Evolutionary conservation across 1,140 invertebrate genomes (phyloP).

Genomic region (Antheraea pernyi): DNA sequence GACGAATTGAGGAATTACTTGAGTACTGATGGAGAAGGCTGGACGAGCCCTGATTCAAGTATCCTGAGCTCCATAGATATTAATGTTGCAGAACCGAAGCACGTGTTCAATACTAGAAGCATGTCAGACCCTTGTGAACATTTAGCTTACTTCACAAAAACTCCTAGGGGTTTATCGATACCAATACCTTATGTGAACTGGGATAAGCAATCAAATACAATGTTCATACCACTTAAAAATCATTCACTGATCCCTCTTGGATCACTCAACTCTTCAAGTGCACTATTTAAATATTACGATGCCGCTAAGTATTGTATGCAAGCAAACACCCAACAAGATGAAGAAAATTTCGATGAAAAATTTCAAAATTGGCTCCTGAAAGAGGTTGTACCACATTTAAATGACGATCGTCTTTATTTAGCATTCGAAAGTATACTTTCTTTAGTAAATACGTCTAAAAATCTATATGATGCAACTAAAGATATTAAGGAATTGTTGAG

Average conservation of each 20-base stretch:
- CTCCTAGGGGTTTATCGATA: constrained; percentile 39
- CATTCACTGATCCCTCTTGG: constrained; percentile 40
- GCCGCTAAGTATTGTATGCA: constrained; percentile 47
- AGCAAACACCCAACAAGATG: constrained; percentile 19
- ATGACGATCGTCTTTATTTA: constrained; percentile 54
- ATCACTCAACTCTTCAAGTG: constrained; percentile 36
- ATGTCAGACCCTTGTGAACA: constrained; percentile 41
- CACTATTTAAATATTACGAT: constrained; percentile 54
- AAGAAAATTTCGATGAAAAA: constrained; percentile 43
- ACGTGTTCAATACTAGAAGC: constrained; percentile 25
- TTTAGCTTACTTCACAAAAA: constrained; percentile 53
- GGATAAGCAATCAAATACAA: constrained; percentile 34
- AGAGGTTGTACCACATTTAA: constrained; percentile 54
- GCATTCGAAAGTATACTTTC: constrained; percentile 50
- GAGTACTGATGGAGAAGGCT: constrained; percentile 46
- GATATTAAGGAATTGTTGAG: constrained; percentile 19
- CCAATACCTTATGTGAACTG: constrained; percentile 56
- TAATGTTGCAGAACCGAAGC: constrained; percentile 36
- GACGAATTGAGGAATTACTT: constrained; percentile 49
- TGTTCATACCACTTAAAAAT: constrained; percentile 62
- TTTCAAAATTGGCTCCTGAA: constrained; percentile 53
- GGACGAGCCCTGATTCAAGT: constrained; percentile 40
- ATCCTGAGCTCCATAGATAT: constrained; percentile 45
- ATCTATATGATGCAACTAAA: constrained; percentile 20
- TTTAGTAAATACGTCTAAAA: constrained; percentile 47